Percentiles rank a stretch among this genome's conserved stretches.
phyloP scores from a whole-genome alignment of 2,113 vertebrate genomes.

The Cyanoderma ruficeps region DNA sequence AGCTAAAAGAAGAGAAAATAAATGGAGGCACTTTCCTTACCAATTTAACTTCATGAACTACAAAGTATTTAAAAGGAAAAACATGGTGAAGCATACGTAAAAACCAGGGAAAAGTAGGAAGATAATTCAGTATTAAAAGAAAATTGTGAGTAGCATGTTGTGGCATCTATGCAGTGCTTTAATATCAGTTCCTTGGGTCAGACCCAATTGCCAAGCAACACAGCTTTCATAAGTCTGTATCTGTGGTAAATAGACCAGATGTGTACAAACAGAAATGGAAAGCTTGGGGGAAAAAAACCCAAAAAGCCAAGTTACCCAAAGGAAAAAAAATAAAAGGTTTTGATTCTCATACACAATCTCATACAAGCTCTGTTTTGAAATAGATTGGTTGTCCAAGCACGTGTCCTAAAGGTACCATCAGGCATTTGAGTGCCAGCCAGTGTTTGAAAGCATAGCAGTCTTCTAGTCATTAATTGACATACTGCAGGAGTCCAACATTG shows the following conservation, averaged over 20 bases:
- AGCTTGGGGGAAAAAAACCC: neutral
- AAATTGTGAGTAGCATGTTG: neutral
- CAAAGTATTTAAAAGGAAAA: neutral
- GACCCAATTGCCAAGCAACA: constrained; percentile 19
- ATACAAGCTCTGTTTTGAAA: constrained; percentile 57
- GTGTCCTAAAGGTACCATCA: constrained; percentile 56
- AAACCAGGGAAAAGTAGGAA: neutral
- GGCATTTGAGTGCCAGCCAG: constrained; percentile 16
- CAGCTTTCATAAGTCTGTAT: constrained; percentile 52
- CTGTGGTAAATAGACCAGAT: constrained; percentile 65
- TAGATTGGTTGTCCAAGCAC: constrained; percentile 25
- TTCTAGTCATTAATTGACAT: constrained; percentile 63
- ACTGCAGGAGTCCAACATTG: neutral
- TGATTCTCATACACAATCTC: constrained; percentile 32
- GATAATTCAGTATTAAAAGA: neutral
- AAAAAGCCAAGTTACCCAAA: neutral
- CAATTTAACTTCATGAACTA: neutral
- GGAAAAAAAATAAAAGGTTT: neutral
- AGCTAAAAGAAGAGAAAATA: neutral
- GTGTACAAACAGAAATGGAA: constrained; percentile 64
- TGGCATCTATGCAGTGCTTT: neutral
- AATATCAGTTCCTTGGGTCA: constrained; percentile 35
- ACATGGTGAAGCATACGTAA: neutral
- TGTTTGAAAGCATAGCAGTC: constrained; percentile 53
- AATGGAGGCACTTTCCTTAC: neutral